Percentiles rank a stretch among this genome's conserved stretches.
These are phyloP conservation scores for Toxotes chatareus DNA, from an alignment of 2,113 vertebrate species.

Conservation along the genomic window DNA sequence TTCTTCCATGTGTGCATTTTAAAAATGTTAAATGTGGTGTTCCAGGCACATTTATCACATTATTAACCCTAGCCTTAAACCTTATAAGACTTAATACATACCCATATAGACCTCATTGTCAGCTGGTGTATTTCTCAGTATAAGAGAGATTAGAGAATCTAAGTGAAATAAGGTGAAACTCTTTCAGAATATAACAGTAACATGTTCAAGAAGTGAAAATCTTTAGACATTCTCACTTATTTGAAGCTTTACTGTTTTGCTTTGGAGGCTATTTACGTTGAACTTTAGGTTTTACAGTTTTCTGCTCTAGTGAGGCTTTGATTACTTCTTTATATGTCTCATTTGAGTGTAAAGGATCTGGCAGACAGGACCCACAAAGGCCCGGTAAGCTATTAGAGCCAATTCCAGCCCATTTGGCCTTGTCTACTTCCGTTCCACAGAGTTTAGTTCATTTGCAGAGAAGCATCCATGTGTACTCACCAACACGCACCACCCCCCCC, in stretches of 20 bases:
- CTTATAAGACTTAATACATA: slow-evolving; percentile 41
- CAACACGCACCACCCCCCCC: slow-evolving; percentile 20
- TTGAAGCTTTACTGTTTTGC: slow-evolving; percentile 28
- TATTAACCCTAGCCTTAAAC: slow-evolving; percentile 56
- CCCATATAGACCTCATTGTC: slow-evolving; percentile 34
- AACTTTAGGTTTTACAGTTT: slow-evolving; percentile 35
- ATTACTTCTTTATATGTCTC: slow-evolving; percentile 57
- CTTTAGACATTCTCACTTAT: slow-evolving; percentile 2
- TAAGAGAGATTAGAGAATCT: not conserved
- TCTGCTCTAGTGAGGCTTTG: slow-evolving; percentile 31
- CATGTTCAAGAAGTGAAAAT: not conserved
- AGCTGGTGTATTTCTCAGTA: slow-evolving; percentile 4
- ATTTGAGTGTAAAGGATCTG: slow-evolving; percentile 58
- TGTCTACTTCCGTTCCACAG: slow-evolving; percentile 71
- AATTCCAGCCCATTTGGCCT: slow-evolving; percentile 79
- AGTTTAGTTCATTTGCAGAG: slow-evolving; percentile 76
- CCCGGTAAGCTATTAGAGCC: slow-evolving; percentile 70
- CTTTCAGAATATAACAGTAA: slow-evolving; percentile 3
- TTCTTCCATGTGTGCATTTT: slow-evolving; percentile 54
- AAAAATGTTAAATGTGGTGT: slow-evolving; percentile 60
- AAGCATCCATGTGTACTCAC: slow-evolving; percentile 54
- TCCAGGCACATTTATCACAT: slow-evolving; percentile 53
- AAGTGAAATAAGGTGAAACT: slow-evolving; percentile 3
- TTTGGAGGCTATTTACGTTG: not conserved
- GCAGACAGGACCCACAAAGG: slow-evolving; percentile 54